A percentile compares a stretch with the other conserved stretches of the same genome.
Evolutionary conservation across 2,888 invertebrate genomes (phyloP).

Genomic region (Muschampia plurimacula): DNA sequence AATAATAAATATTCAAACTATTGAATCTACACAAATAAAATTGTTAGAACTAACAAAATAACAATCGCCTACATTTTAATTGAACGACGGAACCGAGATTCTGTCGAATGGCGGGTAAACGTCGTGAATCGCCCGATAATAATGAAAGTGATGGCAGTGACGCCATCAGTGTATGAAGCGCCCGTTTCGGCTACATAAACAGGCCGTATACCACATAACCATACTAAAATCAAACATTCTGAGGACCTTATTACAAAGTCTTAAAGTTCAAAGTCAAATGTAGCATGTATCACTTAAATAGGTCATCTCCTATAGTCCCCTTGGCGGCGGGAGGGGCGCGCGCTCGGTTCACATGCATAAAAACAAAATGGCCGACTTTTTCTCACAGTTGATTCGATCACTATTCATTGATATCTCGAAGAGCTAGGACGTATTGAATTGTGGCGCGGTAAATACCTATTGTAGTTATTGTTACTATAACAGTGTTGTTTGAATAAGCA

Average conservation of each 20-base stretch:
- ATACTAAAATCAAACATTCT: constrained; percentile 48
- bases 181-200: constrained; percentile 86
- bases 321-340: constrained; percentile 69
- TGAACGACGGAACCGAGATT: constrained; percentile 79
- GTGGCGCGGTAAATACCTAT: background rate
- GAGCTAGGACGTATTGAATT: background rate
- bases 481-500: too few relatives aligned
- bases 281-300: constrained; percentile 51
- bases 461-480: too few relatives aligned
- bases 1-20: background rate
- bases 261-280: constrained; percentile 54
- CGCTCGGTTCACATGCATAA: constrained; percentile 70
- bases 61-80: constrained; percentile 78
- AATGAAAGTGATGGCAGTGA: constrained; percentile 85
- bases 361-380: constrained; percentile 81
- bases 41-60: constrained; percentile 62
- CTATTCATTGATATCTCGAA: constrained; percentile 12
- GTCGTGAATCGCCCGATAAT: constrained; percentile 86
- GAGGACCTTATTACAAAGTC: constrained; percentile 41
- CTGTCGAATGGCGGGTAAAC: constrained; percentile 77
- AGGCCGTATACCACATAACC: constrained; percentile 77
- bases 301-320: constrained; percentile 63
- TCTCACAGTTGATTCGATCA: constrained; percentile 43
- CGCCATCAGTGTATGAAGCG: constrained; percentile 85
- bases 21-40: constrained; percentile 37